phyloP scores from a whole-genome alignment of 2,888 invertebrate species.

The Stenchaetothrips biformis region DNA sequence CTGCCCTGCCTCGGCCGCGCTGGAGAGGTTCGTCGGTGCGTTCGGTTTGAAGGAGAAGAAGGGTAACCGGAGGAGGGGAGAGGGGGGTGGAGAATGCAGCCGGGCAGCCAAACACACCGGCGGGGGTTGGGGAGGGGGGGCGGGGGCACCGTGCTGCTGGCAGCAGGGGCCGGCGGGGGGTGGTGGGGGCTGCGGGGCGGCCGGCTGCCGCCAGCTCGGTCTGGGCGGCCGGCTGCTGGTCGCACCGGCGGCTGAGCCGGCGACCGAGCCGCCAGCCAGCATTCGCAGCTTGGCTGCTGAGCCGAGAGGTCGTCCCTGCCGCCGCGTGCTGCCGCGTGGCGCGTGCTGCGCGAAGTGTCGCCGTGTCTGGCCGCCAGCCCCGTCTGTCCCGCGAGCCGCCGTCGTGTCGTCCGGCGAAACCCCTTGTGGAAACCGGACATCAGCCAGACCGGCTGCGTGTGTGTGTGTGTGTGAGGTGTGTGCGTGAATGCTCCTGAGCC shows the following conservation, averaged over 20 bases:
- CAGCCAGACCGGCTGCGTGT: too few species aligned
- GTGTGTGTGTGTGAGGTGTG: too few species aligned
- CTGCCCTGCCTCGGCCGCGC: too few species aligned
- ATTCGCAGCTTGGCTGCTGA: background rate
- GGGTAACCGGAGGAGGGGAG: conserved; percentile 3
- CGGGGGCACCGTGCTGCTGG: background rate
- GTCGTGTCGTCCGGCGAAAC: too few species aligned
- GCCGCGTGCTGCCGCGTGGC: too few species aligned
- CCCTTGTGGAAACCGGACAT: too few species aligned
- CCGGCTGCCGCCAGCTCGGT: background rate
- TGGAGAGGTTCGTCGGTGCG: too few species aligned
- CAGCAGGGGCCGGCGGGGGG: background rate
- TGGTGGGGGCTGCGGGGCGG: background rate
- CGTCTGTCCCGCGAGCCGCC: too few species aligned
- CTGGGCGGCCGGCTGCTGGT: background rate
- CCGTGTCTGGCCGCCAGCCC: too few species aligned
- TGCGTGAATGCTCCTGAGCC: too few species aligned
- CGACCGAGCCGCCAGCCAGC: background rate
- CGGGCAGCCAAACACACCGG: conserved; percentile 10
- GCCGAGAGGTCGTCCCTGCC: too few species aligned
- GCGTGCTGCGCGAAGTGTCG: too few species aligned
- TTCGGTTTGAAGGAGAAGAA: background rate
- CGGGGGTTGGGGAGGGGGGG: background rate
- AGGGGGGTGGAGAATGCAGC: conserved; percentile 5
- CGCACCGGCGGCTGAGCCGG: background rate